A percentile compares a stretch with the other conserved stretches of the same genome.
phyloP scores from a whole-genome alignment of 2,797 vertebrate species.

The Thamnophis elegans region DNA sequence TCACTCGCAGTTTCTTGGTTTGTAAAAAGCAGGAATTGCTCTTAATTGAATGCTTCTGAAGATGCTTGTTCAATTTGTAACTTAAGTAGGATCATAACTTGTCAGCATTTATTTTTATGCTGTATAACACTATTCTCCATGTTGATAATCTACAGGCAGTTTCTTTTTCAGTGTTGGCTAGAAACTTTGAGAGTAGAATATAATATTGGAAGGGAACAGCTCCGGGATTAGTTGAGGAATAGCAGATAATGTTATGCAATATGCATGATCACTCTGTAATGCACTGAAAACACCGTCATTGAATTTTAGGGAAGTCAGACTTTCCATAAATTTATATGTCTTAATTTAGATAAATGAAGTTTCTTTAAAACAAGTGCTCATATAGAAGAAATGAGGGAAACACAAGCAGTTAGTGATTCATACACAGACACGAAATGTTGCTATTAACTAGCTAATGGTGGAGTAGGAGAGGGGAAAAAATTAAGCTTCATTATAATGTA shows the following conservation, averaged over 20 bases:
- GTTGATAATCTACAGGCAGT: not conserved
- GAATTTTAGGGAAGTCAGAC: not conserved
- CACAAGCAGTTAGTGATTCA: conserved; percentile 4
- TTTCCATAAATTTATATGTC: not conserved
- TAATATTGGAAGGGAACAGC: not conserved
- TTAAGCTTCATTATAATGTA: conserved; percentile 6
- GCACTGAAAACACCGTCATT: not conserved
- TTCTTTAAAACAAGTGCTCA: not conserved
- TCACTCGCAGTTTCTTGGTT: not conserved
- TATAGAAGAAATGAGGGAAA: not conserved
- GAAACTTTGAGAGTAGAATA: not conserved
- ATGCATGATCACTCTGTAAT: not conserved
- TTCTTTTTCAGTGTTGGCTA: not conserved
- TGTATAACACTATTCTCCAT: not conserved
- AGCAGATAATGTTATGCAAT: not conserved
- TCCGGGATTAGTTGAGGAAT: not conserved
- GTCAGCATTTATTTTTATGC: not conserved
- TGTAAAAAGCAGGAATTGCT: not conserved
- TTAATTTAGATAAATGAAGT: conserved; percentile 13
- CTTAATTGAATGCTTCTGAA: not conserved
- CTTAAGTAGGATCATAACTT: not conserved
- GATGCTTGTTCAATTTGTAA: not conserved
- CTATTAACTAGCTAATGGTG: not conserved
- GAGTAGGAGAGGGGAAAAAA: not conserved
- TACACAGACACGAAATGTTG: not conserved